Percentiles rank a stretch among this genome's conserved stretches.
Evolutionary conservation across 2,888 invertebrate species (phyloP).

Genomic region (Timema cristinae): DNA sequence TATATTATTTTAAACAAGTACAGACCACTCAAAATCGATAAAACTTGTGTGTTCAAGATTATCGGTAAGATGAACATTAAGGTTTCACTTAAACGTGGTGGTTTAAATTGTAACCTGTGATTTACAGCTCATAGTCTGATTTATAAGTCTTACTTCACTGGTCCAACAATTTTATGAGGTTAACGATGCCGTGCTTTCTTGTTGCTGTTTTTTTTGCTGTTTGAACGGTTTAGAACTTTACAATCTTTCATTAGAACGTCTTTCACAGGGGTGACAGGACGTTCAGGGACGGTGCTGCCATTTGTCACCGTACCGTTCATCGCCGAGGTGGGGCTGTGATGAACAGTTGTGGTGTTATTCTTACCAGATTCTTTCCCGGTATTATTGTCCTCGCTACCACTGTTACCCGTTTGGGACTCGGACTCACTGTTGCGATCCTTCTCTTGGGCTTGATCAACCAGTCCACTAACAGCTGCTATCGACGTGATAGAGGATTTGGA

Average conservation of each 20-base stretch:
- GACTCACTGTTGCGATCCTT: constrained; percentile 85
- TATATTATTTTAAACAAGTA: too few species aligned
- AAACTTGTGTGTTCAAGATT: too few species aligned
- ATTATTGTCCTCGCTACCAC: constrained; percentile 51
- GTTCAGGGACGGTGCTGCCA: constrained; percentile 56
- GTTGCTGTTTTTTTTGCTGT: constrained; percentile 67
- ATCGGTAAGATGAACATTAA: too few species aligned
- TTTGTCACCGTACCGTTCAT: constrained; percentile 44
- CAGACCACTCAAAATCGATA: too few species aligned
- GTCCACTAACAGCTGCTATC: constrained; percentile 85
- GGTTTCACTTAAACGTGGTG: too few species aligned
- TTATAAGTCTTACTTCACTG: too few species aligned
- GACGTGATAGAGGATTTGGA: constrained; percentile 98
- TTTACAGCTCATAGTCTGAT: too few species aligned
- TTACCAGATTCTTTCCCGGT: constrained; percentile 29
- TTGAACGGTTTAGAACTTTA: constrained; percentile 50
- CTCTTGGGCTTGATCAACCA: constrained; percentile 70
- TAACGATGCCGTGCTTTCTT: constrained; percentile 80
- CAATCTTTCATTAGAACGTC: constrained; percentile 53
- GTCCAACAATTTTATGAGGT: too few species aligned
- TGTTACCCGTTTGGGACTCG: constrained; percentile 71
- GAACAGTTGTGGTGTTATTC: constrained; percentile 24
- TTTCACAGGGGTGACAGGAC: constrained; percentile 30
- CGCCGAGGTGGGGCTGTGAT: constrained; percentile 39
- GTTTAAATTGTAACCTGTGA: too few species aligned